Percentiles rank a stretch among this genome's conserved stretches.
phyloP scores from a whole-genome alignment of 2,888 invertebrate species.

The Trichacis sp. region DNA sequence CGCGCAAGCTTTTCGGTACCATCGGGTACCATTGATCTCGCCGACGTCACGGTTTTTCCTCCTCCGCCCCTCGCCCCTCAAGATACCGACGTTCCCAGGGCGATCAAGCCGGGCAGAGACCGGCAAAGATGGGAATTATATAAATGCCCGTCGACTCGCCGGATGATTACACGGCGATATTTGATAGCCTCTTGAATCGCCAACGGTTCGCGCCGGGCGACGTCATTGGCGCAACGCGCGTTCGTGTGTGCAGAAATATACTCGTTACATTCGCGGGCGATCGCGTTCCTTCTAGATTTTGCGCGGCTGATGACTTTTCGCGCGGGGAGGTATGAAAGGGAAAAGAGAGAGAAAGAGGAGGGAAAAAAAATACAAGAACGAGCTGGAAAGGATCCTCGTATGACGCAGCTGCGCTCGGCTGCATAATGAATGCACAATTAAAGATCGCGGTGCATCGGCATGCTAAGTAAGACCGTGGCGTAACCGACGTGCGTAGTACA shows the following conservation, averaged over 20 bases:
- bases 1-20: too few relatives aligned
- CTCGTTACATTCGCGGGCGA: neutral
- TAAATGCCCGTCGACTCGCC: slow-evolving; percentile 24
- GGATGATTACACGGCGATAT: slow-evolving; percentile 35
- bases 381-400: slow-evolving; percentile 46
- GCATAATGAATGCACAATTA: slow-evolving; percentile 60
- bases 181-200: slow-evolving; percentile 33
- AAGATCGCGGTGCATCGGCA: slow-evolving; percentile 55
- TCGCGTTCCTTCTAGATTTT: slow-evolving; percentile 28
- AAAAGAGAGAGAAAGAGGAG: slow-evolving; percentile 1
- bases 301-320: slow-evolving; percentile 24
- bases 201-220: slow-evolving; percentile 17
- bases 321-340: neutral
- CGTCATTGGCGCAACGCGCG: slow-evolving; percentile 19
- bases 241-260: neutral
- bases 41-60: too few relatives aligned
- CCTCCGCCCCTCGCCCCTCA: too few relatives aligned
- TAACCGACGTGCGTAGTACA: slow-evolving; percentile 18
- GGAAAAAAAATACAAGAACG: slow-evolving; percentile 21
- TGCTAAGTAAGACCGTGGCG: slow-evolving; percentile 50
- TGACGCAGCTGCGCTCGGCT: slow-evolving; percentile 52
- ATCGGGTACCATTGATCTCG: too few relatives aligned
- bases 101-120: too few relatives aligned
- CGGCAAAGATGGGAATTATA: slow-evolving; percentile 19
- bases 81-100: too few relatives aligned